phyloP scores from a whole-genome alignment of 1,140 invertebrate genomes.

The Berghia stephanieae region DNA sequence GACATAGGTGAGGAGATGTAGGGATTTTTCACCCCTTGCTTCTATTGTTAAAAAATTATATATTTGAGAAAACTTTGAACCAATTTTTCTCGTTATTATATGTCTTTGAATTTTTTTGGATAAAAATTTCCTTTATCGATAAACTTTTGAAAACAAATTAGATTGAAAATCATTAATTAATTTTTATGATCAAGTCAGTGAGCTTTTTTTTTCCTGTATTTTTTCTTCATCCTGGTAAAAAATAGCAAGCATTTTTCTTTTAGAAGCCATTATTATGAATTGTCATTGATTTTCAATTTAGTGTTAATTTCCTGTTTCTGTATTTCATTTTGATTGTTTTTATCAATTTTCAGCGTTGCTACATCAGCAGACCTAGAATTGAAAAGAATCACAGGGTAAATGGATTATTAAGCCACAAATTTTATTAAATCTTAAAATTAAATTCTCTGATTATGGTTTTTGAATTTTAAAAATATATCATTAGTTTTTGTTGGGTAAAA shows the following conservation, averaged over 20 bases:
- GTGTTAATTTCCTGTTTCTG: not conserved
- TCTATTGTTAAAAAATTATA: conserved; percentile 7
- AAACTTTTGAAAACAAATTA: too few relatives aligned
- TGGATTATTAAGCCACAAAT: not conserved
- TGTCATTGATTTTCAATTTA: not conserved
- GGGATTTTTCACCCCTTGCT: too few relatives aligned
- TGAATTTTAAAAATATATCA: not conserved
- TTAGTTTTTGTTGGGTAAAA: not conserved
- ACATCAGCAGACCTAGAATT: conserved; percentile 81
- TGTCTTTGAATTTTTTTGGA: too few relatives aligned
- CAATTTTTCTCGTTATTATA: too few relatives aligned
- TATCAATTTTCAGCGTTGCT: conserved; percentile 75
- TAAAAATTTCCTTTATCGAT: too few relatives aligned
- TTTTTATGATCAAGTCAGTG: too few relatives aligned
- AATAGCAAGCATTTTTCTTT: too few relatives aligned
- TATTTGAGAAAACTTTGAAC: not conserved
- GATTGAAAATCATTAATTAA: too few relatives aligned
- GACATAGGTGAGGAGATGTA: conserved; percentile 65
- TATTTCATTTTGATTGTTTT: not conserved
- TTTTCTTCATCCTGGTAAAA: too few relatives aligned
- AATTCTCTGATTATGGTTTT: not conserved
- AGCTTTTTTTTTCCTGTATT: too few relatives aligned
- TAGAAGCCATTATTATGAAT: too few relatives aligned
- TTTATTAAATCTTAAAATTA: not conserved
- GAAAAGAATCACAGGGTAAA: conserved; percentile 77